A percentile compares a stretch with the other conserved stretches of the same genome.
These are phyloP conservation scores for Empidonax alnorum DNA, from an alignment of 2,113 vertebrate species.

Conservation along the genomic window DNA sequence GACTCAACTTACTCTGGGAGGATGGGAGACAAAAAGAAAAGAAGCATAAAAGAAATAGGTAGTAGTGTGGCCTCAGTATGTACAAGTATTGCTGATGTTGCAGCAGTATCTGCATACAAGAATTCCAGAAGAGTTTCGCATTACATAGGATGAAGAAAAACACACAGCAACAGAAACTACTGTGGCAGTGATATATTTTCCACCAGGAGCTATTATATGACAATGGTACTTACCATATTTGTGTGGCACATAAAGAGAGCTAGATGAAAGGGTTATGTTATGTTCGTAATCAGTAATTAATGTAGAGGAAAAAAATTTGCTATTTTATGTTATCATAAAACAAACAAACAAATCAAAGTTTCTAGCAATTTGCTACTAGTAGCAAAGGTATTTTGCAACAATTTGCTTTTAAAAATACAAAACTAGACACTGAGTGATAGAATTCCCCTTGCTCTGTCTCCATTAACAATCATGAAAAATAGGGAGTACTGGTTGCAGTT, in stretches of 20 bases:
- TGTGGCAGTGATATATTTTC: not conserved
- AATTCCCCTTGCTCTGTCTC: not conserved
- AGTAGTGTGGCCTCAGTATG: not conserved
- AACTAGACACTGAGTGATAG: not conserved
- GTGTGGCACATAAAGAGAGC: not conserved
- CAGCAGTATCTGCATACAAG: not conserved
- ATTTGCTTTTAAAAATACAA: not conserved
- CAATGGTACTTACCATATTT: conserved; percentile 1
- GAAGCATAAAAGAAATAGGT: not conserved
- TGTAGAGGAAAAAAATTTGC: not conserved
- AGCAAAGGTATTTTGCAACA: not conserved
- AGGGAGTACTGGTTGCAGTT: not conserved
- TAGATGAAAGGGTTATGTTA: not conserved
- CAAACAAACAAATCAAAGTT: not conserved
- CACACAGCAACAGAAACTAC: not conserved
- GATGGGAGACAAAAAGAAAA: not conserved
- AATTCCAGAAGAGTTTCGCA: not conserved
- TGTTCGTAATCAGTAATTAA: not conserved
- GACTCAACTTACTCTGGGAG: not conserved
- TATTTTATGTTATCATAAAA: not conserved
- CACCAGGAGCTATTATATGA: not conserved
- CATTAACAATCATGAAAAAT: not conserved
- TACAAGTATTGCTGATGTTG: not conserved
- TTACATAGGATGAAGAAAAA: not conserved
- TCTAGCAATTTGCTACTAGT: not conserved